phyloP scores from a whole-genome alignment of 2,113 vertebrate species.

The Oriolus oriolus region DNA sequence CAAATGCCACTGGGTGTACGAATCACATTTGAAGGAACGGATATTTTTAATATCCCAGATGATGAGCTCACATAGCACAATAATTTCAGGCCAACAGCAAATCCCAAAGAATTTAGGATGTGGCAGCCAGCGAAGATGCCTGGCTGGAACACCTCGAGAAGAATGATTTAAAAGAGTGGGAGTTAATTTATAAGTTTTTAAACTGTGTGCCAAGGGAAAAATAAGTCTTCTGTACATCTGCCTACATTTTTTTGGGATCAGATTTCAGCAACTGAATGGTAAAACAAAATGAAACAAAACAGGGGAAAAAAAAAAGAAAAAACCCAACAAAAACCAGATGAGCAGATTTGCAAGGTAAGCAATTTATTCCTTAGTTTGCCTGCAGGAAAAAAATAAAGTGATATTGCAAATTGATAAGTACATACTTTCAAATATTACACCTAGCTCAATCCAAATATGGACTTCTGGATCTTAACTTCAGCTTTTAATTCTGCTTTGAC shows the following conservation, averaged over 20 bases:
- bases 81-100: conserved; percentile 13
- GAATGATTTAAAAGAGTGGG: conserved; percentile 31
- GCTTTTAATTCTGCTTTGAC: conserved; percentile 46
- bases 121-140: neutral
- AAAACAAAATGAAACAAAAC: conserved; percentile 15
- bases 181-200: conserved; percentile 48
- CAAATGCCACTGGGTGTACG: neutral
- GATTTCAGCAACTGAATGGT: conserved; percentile 35
- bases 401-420: conserved; percentile 21
- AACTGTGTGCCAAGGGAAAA: conserved; percentile 20
- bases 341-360: conserved; percentile 13
- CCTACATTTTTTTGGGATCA: conserved; percentile 27
- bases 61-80: conserved; percentile 7
- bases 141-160: conserved; percentile 10
- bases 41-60: conserved; percentile 25
- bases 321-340: neutral
- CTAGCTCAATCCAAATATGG: neutral
- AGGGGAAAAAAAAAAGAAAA: neutral
- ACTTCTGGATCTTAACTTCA: neutral
- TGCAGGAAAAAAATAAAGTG: conserved; percentile 8
- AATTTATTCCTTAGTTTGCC: conserved; percentile 32
- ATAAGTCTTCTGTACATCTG: conserved; percentile 39
- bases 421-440: neutral
- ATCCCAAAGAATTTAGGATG: conserved; percentile 43
- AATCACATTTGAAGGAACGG: neutral